Percentiles rank a stretch among this genome's conserved stretches.
These are phyloP conservation scores for Pseudomyrmex dendroicus DNA, from an alignment of 1,140 invertebrate species.

Conservation along the genomic window DNA sequence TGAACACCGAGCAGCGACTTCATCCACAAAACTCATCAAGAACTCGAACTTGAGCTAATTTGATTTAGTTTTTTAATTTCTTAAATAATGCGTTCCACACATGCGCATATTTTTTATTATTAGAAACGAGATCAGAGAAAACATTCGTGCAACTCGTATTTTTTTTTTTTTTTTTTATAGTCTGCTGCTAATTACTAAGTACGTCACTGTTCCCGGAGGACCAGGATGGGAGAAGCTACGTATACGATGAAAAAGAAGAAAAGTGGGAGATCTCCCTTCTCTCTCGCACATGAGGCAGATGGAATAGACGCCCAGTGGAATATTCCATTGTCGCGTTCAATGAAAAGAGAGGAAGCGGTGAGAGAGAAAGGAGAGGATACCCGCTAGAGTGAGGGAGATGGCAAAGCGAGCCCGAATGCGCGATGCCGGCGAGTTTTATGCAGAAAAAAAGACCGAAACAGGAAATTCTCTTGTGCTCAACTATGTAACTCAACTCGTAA, in stretches of 20 bases:
- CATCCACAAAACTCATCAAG: no score
- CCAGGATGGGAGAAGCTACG: slow-evolving; percentile 14
- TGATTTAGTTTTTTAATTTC: no score
- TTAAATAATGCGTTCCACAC: no score
- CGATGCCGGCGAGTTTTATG: not conserved
- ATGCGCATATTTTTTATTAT: not conserved
- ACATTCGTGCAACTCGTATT: not conserved
- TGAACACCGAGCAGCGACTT: no score
- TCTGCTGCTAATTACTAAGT: not conserved
- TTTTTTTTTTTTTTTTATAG: not conserved
- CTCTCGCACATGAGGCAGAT: slow-evolving; percentile 77
- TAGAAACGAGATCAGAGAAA: not conserved
- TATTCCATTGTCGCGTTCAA: slow-evolving; percentile 79
- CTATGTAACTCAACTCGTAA: not conserved
- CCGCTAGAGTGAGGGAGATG: slow-evolving; percentile 1
- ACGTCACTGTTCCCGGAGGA: slow-evolving; percentile 27
- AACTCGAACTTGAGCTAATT: no score
- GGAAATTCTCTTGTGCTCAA: not conserved
- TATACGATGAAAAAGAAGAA: slow-evolving; percentile 22
- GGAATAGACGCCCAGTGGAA: slow-evolving; percentile 80
- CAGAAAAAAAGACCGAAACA: slow-evolving; percentile 10
- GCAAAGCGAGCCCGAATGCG: slow-evolving; percentile 1
- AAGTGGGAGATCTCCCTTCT: slow-evolving; percentile 54
- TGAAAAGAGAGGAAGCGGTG: slow-evolving; percentile 35
- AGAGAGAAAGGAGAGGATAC: not conserved